Evolutionary conservation across 2,797 vertebrate genomes (phyloP).

Genomic region (Malacoraja senta): DNA sequence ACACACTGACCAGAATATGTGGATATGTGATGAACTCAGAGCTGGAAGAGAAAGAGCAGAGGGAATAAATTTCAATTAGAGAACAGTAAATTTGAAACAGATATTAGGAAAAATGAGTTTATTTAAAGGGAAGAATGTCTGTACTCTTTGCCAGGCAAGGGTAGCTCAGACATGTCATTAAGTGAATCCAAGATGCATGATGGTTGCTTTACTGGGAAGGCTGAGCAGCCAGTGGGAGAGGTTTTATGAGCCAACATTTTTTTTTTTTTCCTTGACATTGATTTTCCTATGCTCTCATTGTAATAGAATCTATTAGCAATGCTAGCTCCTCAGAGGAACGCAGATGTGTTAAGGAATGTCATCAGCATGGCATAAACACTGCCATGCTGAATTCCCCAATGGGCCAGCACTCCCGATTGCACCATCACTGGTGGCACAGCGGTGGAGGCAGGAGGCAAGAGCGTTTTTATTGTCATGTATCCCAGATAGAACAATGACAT

Average conservation of each 20-base stretch:
- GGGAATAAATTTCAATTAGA: not conserved
- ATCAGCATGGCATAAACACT: not conserved
- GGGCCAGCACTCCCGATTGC: not conserved
- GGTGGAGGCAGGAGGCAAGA: too few species aligned
- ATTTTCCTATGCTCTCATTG: slow-evolving; percentile 17
- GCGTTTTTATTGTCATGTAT: too few species aligned
- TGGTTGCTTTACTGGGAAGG: not conserved
- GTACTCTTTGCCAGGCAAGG: not conserved
- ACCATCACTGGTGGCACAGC: too few species aligned
- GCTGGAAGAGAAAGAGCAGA: not conserved
- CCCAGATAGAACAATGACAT: too few species aligned
- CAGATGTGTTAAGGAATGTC: not conserved
- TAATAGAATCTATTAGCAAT: not conserved
- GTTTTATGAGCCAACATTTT: not conserved
- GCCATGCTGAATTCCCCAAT: not conserved
- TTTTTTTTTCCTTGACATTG: not conserved
- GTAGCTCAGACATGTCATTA: not conserved
- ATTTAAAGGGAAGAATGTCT: not conserved
- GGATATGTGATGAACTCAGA: not conserved
- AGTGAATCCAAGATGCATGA: not conserved
- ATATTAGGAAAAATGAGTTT: not conserved
- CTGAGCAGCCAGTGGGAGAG: not conserved
- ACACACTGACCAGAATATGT: not conserved
- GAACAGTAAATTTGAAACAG: not conserved
- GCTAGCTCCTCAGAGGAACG: not conserved